Base-by-base conservation (phyloP, 2,797 vertebrate genomes). In the Epinephelus malabaricus region DNA sequence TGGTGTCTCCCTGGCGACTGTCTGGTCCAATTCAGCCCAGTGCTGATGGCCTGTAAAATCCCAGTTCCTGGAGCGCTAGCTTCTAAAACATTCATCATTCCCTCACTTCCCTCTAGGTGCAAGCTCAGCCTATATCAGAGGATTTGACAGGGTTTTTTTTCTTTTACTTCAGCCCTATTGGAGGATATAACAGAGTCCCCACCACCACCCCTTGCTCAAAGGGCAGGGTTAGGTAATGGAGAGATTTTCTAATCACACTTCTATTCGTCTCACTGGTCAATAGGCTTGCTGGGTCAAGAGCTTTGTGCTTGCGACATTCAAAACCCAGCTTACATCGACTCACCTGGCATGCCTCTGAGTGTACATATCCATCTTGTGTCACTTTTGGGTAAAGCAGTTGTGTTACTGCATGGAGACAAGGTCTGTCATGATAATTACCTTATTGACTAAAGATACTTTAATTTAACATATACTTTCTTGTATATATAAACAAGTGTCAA, bases 41-140 rank as follows among this genome's bases (percentile, higher is more conserved):
- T 81, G 81, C 86, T 87, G 85, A 92, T 89, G 72, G 86, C 78
- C 79, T 86, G 87, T 88, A 83, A 89, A 93, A 88, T 18, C 89
- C 87, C 84, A 82, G 82, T 84, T 92, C 88, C 78, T 89, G 78
- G 80, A 86, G 79, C 49, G 8, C 53, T 13, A 23, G 76, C 73
- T 85, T 73, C 74, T 81, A 81, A 90, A 89, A 90, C 91, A 93
- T 93, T 92, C 86, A 93, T 94, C 90, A 88, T 86, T 84, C 73
- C 70, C 56, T 79, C 56, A 53, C 71, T 87, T 73, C 76, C 80
- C 79, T 87, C 79, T 78, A 65, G 78, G 80, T 86, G 81, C 85
- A 84, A 72, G 74, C 88, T 88, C 86, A 86, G 81, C 71, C 69
- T 78, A 46, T 85, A 86, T 88, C 82, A 62, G 70, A 86, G 65